These are phyloP conservation scores for Leptinotarsa haldemani DNA, from an alignment of 2,888 invertebrate species.

Conservation along the genomic window DNA sequence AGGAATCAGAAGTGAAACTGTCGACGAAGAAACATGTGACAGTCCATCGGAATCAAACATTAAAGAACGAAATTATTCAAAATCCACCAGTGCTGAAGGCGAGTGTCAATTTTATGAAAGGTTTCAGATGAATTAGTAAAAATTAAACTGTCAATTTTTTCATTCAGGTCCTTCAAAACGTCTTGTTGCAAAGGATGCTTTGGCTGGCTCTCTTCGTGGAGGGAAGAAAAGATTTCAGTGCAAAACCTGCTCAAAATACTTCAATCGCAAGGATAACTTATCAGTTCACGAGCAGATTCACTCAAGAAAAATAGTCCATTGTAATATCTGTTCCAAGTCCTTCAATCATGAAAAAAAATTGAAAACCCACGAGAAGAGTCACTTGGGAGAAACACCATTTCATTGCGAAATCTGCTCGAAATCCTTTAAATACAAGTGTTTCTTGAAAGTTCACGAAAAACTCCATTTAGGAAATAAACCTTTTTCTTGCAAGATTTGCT, in stretches of 20 bases:
- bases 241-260: not conserved
- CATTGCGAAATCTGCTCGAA: conserved; percentile 5
- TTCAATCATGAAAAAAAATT: not conserved
- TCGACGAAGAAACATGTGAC: too few relatives aligned
- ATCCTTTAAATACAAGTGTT: not conserved
- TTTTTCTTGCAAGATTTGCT: not conserved
- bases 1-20: too few relatives aligned
- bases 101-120: too few relatives aligned
- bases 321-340: not conserved
- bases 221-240: not conserved
- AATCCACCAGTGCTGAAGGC: too few relatives aligned
- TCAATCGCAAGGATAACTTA: not conserved
- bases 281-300: not conserved
- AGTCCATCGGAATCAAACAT: too few relatives aligned
- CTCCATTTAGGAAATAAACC: not conserved
- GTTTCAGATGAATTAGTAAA: too few relatives aligned
- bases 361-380: not conserved
- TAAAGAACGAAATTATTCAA: too few relatives aligned
- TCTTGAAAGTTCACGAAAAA: not conserved
- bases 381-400: not conserved
- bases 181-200: too few relatives aligned
- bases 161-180: too few relatives aligned
- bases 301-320: not conserved
- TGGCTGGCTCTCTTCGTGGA: not conserved
- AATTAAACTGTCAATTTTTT: too few relatives aligned